Percentiles rank a stretch among this genome's conserved stretches.
phyloP scores from a whole-genome alignment of 2,888 invertebrate genomes.

The Byasa hedistus region DNA sequence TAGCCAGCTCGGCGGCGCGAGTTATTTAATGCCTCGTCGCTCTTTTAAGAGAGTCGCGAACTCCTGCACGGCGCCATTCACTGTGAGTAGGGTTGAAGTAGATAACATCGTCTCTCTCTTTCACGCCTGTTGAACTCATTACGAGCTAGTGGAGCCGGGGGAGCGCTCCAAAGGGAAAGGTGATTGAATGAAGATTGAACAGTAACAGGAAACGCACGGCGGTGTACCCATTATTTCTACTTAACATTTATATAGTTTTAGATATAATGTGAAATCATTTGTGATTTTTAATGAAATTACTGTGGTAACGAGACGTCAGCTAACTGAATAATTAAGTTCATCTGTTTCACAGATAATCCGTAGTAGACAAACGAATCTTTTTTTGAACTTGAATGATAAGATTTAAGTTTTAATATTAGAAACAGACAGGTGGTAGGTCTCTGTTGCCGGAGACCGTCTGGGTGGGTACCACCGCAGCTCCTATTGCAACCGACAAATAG shows the following conservation, averaged over 20 bases:
- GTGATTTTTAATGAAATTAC: neutral
- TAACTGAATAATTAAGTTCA: no score
- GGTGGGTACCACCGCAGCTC: no score
- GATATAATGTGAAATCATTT: neutral
- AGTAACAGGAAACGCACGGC: constrained; percentile 21
- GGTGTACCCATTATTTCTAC: constrained; percentile 12
- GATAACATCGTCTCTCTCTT: constrained; percentile 52
- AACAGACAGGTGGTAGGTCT: no score
- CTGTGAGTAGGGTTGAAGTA: constrained; percentile 52
- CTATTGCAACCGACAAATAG: no score
- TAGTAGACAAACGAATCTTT: no score
- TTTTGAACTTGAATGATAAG: no score
- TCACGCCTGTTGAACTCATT: constrained; percentile 45
- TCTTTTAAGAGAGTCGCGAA: constrained; percentile 57
- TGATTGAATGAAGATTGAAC: constrained; percentile 28
- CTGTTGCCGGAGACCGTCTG: no score
- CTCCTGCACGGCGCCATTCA: constrained; percentile 57
- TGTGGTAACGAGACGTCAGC: no score
- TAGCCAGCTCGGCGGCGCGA: constrained; percentile 49
- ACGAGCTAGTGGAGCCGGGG: constrained; percentile 35
- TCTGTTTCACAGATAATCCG: no score
- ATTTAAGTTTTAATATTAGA: no score
- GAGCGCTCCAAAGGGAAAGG: constrained; percentile 25
- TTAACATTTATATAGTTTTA: neutral
- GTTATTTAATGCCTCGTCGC: constrained; percentile 71